These are phyloP conservation scores for Syrphus vitripennis DNA, from an alignment of 2,888 invertebrate species.

Conservation along the genomic window DNA sequence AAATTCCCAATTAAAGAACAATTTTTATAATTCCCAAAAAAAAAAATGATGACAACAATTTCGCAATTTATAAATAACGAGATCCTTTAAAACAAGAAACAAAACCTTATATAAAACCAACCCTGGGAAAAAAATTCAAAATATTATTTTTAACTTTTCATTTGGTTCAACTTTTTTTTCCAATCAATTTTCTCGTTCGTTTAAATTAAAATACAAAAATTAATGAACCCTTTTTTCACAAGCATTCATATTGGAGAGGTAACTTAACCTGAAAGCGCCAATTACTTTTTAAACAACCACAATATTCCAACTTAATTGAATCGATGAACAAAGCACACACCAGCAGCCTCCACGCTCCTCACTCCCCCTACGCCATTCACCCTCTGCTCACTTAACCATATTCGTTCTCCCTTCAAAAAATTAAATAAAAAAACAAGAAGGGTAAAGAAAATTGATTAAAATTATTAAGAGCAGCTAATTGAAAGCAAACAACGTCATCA, in stretches of 20 bases:
- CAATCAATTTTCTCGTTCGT: conserved; percentile 1
- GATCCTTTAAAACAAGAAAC: not conserved
- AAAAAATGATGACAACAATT: not conserved
- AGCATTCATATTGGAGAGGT: conserved; percentile 36
- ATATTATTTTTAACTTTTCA: conserved; percentile 1
- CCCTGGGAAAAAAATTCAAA: not conserved
- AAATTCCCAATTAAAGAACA: not conserved
- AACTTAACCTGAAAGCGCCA: conserved; percentile 63
- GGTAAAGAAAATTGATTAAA: conserved; percentile 69
- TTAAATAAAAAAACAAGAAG: conserved; percentile 27
- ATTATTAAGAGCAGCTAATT: conserved; percentile 71
- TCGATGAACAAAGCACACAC: conserved; percentile 57
- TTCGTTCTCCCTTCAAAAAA: not conserved
- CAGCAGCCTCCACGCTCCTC: not conserved
- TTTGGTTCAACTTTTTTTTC: not conserved
- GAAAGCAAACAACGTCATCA: conserved; percentile 71
- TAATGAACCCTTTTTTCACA: conserved; percentile 43
- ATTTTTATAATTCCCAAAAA: not conserved
- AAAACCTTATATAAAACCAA: not conserved
- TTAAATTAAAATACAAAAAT: conserved; percentile 22
- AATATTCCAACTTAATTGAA: conserved; percentile 67
- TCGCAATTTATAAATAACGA: not conserved
- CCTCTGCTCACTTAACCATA: not conserved
- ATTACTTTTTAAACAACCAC: conserved; percentile 69
- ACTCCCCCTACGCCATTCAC: no score